Percentiles rank a stretch among this genome's conserved stretches.
Evolutionary conservation across 1,140 invertebrate species (phyloP).

Genomic region (Drosophila ambigua): DNA sequence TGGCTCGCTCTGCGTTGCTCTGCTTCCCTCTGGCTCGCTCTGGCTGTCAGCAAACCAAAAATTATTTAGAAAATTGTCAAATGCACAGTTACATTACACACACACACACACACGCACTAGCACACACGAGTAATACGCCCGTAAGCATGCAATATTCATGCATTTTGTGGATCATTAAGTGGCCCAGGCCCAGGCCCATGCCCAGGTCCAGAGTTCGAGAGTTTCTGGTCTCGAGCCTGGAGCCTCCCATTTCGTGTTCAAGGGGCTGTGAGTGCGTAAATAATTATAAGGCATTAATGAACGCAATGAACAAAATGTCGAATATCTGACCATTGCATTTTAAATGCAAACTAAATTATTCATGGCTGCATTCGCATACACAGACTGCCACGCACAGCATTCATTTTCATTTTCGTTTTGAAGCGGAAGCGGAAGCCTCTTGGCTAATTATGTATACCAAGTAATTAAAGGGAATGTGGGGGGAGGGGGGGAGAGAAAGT

Average conservation of each 20-base stretch:
- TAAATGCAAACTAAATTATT: slow-evolving; percentile 46
- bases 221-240: not conserved
- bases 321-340: slow-evolving; percentile 48
- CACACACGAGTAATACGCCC: slow-evolving; percentile 37
- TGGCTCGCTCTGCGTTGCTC: too few relatives aligned
- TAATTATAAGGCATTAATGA: slow-evolving; percentile 70
- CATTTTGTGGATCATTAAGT: slow-evolving; percentile 19
- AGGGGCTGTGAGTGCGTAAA: slow-evolving; percentile 7
- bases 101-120: not conserved
- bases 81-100: slow-evolving; percentile 14
- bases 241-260: too few relatives aligned
- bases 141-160: slow-evolving; percentile 62
- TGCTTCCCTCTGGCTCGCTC: too few relatives aligned
- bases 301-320: slow-evolving; percentile 23
- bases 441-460: slow-evolving; percentile 5
- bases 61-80: slow-evolving; percentile 34
- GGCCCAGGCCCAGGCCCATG: not conserved
- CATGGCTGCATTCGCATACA: slow-evolving; percentile 16
- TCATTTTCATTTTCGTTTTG: not conserved
- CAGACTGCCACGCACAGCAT: not conserved
- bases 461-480: too few relatives aligned
- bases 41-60: slow-evolving; percentile 23
- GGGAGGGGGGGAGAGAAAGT: too few relatives aligned
- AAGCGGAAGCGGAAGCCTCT: slow-evolving; percentile 1
- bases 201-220: not conserved